phyloP scores from a whole-genome alignment of 2,888 invertebrate species.

The Resseliella maxima region DNA sequence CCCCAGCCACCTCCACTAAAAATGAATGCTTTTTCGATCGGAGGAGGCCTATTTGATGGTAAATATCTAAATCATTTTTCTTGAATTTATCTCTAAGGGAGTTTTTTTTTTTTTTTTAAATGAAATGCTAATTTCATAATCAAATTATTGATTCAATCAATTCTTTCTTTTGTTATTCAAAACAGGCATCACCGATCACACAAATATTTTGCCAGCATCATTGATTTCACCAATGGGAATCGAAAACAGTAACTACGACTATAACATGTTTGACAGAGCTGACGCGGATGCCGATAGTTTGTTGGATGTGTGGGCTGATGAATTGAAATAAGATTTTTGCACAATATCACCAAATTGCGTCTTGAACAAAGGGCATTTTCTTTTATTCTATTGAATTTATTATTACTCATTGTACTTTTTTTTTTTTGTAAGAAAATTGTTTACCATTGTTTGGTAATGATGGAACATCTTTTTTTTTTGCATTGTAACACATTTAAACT shows the following conservation, averaged over 20 bases:
- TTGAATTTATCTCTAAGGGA: no score
- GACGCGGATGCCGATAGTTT: conserved; percentile 26
- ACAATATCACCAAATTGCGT: conserved; percentile 15
- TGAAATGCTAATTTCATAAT: not conserved
- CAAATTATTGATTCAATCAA: not conserved
- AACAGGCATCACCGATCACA: conserved; percentile 23
- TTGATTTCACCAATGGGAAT: conserved; percentile 45
- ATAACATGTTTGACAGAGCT: not conserved
- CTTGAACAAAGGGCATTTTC: not conserved
- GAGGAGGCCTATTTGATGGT: conserved; percentile 23
- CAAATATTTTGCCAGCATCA: conserved; percentile 43
- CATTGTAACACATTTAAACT: not conserved
- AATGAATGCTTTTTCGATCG: not conserved
- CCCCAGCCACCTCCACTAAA: conserved; percentile 13
- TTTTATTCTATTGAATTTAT: not conserved
- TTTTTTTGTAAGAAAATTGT: not conserved
- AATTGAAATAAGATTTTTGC: not conserved
- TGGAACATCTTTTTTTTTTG: not conserved
- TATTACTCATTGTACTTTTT: not conserved
- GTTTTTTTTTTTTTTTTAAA: not conserved
- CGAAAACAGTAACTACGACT: conserved; percentile 21
- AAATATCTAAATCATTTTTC: not conserved
- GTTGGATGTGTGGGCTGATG: conserved; percentile 38
- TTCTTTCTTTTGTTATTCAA: not conserved
- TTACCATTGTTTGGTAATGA: no score